These are phyloP conservation scores for Orchesella flavescens DNA, from an alignment of 2,888 invertebrate species.

Conservation along the genomic window DNA sequence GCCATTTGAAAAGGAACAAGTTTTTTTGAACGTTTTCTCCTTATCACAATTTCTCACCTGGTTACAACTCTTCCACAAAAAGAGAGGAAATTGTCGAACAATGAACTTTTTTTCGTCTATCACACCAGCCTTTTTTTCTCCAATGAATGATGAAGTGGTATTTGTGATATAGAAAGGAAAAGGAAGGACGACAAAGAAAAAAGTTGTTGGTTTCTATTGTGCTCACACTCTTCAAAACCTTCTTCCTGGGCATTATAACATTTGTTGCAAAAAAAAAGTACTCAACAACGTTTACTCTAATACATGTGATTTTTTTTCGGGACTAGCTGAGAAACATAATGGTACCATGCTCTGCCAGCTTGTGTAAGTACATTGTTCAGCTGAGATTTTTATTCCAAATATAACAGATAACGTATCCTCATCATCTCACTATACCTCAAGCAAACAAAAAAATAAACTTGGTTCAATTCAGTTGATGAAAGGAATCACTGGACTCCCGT, in stretches of 20 bases:
- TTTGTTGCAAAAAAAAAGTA: background rate
- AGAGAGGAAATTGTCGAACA: constrained; percentile 12
- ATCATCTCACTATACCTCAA: background rate
- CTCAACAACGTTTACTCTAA: background rate
- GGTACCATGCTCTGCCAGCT: constrained; percentile 35
- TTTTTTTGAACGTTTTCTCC: constrained; percentile 20
- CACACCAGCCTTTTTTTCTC: background rate
- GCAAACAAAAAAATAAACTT: too few species aligned
- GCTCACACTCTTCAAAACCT: background rate
- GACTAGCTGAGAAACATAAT: background rate
- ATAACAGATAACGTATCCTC: background rate
- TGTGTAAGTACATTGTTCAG: background rate
- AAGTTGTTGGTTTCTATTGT: background rate
- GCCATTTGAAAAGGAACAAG: constrained; percentile 10
- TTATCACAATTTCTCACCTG: constrained; percentile 49
- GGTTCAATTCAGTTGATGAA: background rate
- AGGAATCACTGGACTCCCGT: background rate
- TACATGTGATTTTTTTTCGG: background rate
- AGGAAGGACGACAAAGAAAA: background rate
- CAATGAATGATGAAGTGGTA: constrained; percentile 20
- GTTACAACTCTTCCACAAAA: background rate
- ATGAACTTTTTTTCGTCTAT: constrained; percentile 8
- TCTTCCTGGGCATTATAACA: background rate
- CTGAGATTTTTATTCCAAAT: constrained; percentile 14
- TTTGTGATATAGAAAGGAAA: background rate